These are phyloP conservation scores for Euschistus heros DNA, from an alignment of 1,140 invertebrate species.

Conservation along the genomic window DNA sequence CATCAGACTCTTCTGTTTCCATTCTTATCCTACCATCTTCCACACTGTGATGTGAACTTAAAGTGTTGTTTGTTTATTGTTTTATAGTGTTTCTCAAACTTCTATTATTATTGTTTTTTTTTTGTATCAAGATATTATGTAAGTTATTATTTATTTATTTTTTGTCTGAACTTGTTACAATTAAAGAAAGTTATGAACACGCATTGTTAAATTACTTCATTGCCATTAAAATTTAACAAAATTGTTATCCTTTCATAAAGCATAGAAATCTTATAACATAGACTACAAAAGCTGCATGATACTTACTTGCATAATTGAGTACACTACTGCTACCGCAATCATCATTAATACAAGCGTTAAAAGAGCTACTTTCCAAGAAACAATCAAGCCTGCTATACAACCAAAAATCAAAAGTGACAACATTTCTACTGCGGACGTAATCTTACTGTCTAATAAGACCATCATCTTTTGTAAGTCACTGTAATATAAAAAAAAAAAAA, in stretches of 20 bases:
- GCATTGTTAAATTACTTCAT: too few species aligned
- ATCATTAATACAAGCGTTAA: background rate
- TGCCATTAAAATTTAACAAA: too few species aligned
- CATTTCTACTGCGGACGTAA: background rate
- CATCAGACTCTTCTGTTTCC: too few species aligned
- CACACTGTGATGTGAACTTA: too few species aligned
- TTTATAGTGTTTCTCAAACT: too few species aligned
- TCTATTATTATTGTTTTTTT: too few species aligned
- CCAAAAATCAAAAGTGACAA: background rate
- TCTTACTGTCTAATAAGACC: background rate
- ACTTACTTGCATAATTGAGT: background rate
- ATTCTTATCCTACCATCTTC: too few species aligned
- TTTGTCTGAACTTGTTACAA: too few species aligned
- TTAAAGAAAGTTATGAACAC: too few species aligned
- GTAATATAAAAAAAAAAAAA: background rate
- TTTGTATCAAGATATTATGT: too few species aligned
- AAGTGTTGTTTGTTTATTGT: too few species aligned
- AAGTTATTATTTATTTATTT: too few species aligned
- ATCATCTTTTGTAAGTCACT: constrained; percentile 4
- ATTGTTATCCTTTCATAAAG: background rate
- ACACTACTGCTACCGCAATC: background rate
- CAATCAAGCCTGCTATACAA: background rate
- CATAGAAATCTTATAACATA: background rate
- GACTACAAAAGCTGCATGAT: background rate
- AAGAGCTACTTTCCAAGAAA: background rate